Conservation (phyloP, 2,888 invertebrate genomes). For the Calameuta pallipes region DNA sequence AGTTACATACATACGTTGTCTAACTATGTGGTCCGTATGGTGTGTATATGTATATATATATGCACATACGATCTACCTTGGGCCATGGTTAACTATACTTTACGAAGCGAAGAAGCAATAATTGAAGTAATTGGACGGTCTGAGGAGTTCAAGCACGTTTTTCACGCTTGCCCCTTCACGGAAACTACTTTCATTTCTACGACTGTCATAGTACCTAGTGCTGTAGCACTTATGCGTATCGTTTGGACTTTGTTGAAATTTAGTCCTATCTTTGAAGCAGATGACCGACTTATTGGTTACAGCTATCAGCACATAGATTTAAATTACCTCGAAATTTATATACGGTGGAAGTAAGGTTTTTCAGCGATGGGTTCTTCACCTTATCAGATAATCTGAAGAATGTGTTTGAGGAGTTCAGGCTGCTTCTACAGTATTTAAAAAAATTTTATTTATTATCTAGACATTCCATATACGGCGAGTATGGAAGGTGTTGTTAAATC, state of each 20-base stretch:
- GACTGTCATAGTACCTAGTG: neutral
- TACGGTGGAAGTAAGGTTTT: neutral
- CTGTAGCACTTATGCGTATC: too few relatives aligned
- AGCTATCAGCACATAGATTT: neutral
- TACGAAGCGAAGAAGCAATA: constrained; percentile 1
- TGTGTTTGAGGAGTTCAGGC: neutral
- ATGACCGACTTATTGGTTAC: neutral
- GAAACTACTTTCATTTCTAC: neutral
- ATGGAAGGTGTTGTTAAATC: neutral
- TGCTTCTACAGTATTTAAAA: neutral
- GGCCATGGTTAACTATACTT: neutral
- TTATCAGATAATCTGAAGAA: neutral
- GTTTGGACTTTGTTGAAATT: neutral
- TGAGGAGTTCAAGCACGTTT: neutral
- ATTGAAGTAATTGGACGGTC: neutral
- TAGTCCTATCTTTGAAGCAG: neutral
- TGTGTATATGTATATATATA: neutral
- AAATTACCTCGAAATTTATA: neutral
- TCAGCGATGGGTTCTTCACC: neutral
- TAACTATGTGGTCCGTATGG: neutral
- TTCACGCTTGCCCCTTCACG: neutral
- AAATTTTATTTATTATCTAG: neutral
- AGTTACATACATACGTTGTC: constrained; percentile 30
- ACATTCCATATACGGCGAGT: neutral
- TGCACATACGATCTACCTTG: neutral